A percentile compares a stretch with the other conserved stretches of the same genome.
Conservation (phyloP, 2,113 vertebrate genomes). For the rat (Rattus norvegicus) region GRCr8 NC_086020.1:52107001-52107500, state of each 20-base stretch:
- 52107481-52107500: too few relatives aligned
- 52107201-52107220: fast-evolving
- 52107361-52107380: neutral
- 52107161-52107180: neutral
- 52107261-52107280: neutral
- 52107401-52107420: neutral
- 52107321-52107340: neutral
- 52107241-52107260: neutral
- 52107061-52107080: neutral
- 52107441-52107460: too few relatives aligned
- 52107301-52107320: neutral
- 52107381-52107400: neutral
- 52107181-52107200: neutral
- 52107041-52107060: neutral
- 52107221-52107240: neutral
- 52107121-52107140: neutral
- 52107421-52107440: neutral
- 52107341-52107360: too few relatives aligned
- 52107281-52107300: neutral
- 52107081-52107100: neutral
- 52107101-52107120: neutral
- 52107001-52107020: neutral
- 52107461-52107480: neutral
- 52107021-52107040: neutral
- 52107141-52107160: neutral